phyloP scores from a whole-genome alignment of 2,113 vertebrate species.

The Lichenostomus cassidix region DNA sequence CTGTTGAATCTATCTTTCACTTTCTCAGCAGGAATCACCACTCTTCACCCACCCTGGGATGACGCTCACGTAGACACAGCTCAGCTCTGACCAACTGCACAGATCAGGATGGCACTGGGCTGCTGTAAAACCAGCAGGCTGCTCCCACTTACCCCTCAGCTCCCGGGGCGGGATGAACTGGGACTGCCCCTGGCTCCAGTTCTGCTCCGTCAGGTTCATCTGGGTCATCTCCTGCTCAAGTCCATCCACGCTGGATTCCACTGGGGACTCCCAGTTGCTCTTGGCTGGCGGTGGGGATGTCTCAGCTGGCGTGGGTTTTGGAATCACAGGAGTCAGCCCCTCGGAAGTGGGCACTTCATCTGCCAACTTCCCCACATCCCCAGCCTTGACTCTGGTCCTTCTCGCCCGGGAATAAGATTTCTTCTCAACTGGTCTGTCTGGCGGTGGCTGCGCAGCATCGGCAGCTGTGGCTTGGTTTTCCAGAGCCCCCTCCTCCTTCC shows the following conservation, averaged over 20 bases:
- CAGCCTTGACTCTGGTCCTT: constrained; percentile 88
- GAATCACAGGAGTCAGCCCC: constrained; percentile 49
- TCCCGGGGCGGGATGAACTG: constrained; percentile 86
- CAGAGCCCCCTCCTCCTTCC: constrained; percentile 68
- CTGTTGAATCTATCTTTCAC: not conserved
- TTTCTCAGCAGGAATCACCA: not conserved
- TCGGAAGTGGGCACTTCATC: constrained; percentile 77
- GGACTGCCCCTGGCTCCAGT: constrained; percentile 85
- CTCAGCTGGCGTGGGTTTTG: constrained; percentile 61
- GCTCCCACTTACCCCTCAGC: constrained; percentile 80
- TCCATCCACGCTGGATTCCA: constrained; percentile 73
- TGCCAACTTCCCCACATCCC: constrained; percentile 85
- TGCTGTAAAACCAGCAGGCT: not conserved
- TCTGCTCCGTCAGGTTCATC: constrained; percentile 84
- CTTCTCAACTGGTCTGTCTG: constrained; percentile 88
- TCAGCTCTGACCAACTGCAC: not conserved
- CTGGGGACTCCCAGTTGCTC: constrained; percentile 66
- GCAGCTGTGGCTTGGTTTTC: constrained; percentile 51
- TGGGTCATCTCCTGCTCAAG: constrained; percentile 89
- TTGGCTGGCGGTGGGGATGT: constrained; percentile 64
- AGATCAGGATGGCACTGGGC: not conserved
- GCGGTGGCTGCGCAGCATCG: constrained; percentile 41
- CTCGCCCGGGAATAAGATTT: constrained; percentile 93
- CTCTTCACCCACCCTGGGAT: not conserved
- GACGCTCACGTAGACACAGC: rapidly evolving